These are phyloP conservation scores for Bubo bubo DNA, from an alignment of 2,113 vertebrate genomes.

Conservation along the genomic window DNA sequence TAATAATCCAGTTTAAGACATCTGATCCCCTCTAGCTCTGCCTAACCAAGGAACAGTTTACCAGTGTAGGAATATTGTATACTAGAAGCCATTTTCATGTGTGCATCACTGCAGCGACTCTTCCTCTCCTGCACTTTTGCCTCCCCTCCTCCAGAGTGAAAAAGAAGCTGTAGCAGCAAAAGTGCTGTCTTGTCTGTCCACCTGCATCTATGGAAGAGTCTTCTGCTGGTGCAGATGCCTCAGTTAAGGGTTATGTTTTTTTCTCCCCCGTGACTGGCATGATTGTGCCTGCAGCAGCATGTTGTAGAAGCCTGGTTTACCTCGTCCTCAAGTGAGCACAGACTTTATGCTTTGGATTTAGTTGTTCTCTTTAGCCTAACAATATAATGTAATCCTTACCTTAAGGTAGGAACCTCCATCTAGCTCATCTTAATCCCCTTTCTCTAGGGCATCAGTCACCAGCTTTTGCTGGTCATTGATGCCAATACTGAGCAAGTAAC, in stretches of 20 bases:
- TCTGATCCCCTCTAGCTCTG: not conserved
- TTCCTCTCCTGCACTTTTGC: not conserved
- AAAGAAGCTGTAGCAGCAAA: not conserved
- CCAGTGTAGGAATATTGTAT: not conserved
- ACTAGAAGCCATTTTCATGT: not conserved
- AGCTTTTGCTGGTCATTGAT: not conserved
- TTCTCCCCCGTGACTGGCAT: not conserved
- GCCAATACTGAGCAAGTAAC: not conserved
- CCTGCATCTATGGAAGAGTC: not conserved
- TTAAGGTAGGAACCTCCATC: not conserved
- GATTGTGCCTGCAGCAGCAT: not conserved
- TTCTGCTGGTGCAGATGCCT: not conserved
- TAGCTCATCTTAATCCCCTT: not conserved
- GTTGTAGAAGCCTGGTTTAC: not conserved
- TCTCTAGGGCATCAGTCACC: accelerated
- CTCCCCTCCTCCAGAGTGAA: not conserved
- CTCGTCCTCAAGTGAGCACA: not conserved
- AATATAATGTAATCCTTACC: not conserved
- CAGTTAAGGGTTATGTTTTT: not conserved
- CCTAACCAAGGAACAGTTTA: not conserved
- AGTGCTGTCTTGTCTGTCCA: not conserved
- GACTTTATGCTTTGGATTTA: not conserved
- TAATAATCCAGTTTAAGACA: not conserved
- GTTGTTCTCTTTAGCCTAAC: not conserved
- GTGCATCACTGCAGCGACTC: accelerated